These are phyloP conservation scores for Nicator chloris DNA, from an alignment of 2,113 vertebrate genomes.

Conservation along the genomic window DNA sequence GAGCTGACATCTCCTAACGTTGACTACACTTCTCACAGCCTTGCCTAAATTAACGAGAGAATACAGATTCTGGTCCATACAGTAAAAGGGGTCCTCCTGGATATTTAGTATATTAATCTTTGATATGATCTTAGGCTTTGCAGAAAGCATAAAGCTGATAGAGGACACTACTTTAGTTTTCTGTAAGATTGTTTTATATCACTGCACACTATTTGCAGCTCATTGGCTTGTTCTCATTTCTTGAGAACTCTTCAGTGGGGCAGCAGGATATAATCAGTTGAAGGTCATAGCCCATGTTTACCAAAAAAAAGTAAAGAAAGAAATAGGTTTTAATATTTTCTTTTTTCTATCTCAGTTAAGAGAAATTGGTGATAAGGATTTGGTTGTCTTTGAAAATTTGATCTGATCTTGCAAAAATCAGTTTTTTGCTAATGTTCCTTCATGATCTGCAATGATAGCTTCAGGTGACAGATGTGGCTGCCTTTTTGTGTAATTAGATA, in stretches of 20 bases:
- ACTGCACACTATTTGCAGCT: neutral
- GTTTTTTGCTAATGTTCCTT: neutral
- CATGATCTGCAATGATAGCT: neutral
- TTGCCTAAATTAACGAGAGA: neutral
- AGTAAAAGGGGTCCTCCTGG: neutral
- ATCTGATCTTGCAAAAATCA: neutral
- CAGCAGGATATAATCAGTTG: neutral
- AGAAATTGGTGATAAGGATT: neutral
- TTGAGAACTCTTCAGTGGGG: neutral
- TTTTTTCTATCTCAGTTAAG: neutral
- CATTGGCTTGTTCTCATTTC: neutral
- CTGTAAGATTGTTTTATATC: neutral
- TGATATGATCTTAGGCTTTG: neutral
- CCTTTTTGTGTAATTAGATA: neutral
- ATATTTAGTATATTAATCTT: neutral
- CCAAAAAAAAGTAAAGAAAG: neutral
- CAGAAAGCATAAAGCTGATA: neutral
- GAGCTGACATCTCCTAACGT: neutral
- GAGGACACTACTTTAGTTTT: slow-evolving; percentile 10
- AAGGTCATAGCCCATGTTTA: neutral
- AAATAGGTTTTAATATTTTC: neutral
- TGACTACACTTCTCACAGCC: neutral
- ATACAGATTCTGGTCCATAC: neutral
- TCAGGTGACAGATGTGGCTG: neutral
- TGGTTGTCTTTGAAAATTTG: neutral